Conservation (phyloP, 1,140 invertebrate genomes). For the Palaemon carinicauda region DNA sequence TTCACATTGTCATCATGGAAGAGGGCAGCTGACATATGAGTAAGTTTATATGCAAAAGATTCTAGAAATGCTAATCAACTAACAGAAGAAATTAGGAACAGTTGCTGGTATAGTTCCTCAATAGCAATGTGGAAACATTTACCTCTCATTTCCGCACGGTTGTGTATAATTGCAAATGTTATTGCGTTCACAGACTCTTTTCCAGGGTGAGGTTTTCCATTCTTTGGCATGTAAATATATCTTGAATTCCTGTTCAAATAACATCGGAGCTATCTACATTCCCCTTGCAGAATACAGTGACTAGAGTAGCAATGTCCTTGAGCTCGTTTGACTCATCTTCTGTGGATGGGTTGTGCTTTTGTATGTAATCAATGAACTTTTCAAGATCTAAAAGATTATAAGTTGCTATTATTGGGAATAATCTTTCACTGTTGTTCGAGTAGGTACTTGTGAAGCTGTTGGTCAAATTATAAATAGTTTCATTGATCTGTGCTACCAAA, state of each 20-base stretch:
- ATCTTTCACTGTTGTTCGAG: too few relatives aligned
- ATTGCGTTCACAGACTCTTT: not conserved
- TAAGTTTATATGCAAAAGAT: not conserved
- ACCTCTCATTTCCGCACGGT: not conserved
- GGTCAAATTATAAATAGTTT: too few relatives aligned
- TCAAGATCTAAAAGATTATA: too few relatives aligned
- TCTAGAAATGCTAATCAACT: not conserved
- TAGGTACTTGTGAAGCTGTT: too few relatives aligned
- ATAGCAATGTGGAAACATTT: not conserved
- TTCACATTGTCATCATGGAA: not conserved
- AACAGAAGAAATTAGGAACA: not conserved
- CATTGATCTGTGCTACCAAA: too few relatives aligned
- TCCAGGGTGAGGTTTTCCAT: not conserved
- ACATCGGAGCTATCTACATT: too few relatives aligned
- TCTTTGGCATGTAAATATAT: not conserved
- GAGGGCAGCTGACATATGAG: not conserved
- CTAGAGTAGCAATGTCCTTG: not conserved
- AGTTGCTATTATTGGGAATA: too few relatives aligned
- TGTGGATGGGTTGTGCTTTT: too few relatives aligned
- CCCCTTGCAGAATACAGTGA: not conserved
- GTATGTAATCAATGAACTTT: too few relatives aligned
- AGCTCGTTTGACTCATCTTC: not conserved
- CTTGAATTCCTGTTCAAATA: not conserved
- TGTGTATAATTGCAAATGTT: not conserved
- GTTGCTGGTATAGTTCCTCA: not conserved